Base-by-base conservation (phyloP, 1,140 invertebrate genomes). In the Penaeus chinensis region DNA sequence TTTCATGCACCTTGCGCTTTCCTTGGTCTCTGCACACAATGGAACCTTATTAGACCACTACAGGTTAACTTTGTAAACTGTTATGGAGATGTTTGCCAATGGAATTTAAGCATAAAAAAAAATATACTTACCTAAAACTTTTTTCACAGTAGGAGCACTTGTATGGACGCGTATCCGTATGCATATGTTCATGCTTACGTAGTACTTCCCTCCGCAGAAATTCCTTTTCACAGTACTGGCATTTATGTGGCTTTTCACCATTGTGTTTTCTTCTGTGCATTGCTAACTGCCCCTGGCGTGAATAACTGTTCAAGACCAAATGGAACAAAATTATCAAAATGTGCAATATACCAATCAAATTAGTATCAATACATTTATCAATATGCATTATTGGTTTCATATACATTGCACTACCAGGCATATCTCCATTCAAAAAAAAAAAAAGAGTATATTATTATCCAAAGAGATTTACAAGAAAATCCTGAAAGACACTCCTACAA, bases 121-220 rank as follows among this genome's bases (percentile, higher is more conserved):
- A 74, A 13, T 32, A 16, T 74, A 74, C 62, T 65, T 78, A 83
- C 86, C 86, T 87, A 47, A 87, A 87, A 47, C 42, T 62, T 54
- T 87, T 87, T 37, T 87, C 86, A 83, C 86, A 87, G 60, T 77
- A 87, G 20, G 86, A 82, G 77, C 86, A 87, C 24, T 87, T 87
- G 32, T 87, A 87, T 19, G 86, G 86, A 71, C 86, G 74, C 24
- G 86, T 87, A 47, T 87, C 86, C 11, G 86, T 87, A 47, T 87
- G 86, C 62, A 87, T 66, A 20, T 87, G 86, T 63, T 87, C 86
- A 78, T 87, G 86, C 54, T 87, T 87, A 19, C 62, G 76, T 19
- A 87, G 74, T 63, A 87, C 86, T 71, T 87, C 80, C n/a, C 81
- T 82, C 4, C 86, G 80, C n/a, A 87, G 69, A 76, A 87, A 87